Base-by-base conservation (phyloP, 2,888 invertebrate species). In the Synanthedon vespiformis region DNA sequence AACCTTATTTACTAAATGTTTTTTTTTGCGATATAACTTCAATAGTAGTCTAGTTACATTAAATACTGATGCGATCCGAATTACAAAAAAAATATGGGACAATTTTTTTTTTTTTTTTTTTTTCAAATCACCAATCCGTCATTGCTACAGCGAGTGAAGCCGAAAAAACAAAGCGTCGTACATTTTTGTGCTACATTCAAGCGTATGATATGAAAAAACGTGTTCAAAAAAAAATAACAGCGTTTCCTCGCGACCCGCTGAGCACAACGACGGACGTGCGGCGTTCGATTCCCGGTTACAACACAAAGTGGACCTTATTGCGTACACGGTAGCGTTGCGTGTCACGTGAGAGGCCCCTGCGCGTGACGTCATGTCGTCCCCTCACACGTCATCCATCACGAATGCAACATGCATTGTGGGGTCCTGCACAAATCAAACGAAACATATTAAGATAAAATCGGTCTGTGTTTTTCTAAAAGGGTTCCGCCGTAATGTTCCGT, bases 321-420 rank as follows among this genome's bases (percentile, higher is more conserved):
- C 53, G 52, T 54, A 52, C 56, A 52, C 55, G 58, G 53, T 65
- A 66, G 73, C 72, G 70, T 63, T 18, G 18, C 48, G 14, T 34
- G 34, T 34, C 34, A 10, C 34, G 22, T 22, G 27, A 34, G 27
- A 27, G 27, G 6, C 27, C 16, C 27, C 71, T 72, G 63, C 55
- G 57, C 56, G 54, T 55, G 58, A 40, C 41, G 59, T 55, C 68
- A 77, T 76, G 74, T 86, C 41, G 59, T 55, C 68, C 77, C 77
- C 74, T 87, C 78, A 87, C 60, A 87, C 86, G 79, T 77, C 84
- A 69, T 87, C 77, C 86, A 87, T 76, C 85, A 87, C 87, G 66
- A 87, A 86, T 81, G 86, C 87, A 64, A 87, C 81, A 57, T 73
- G 85, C 87, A 87, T 87, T 80, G 85, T 83, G 82, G 83, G 76